These are phyloP conservation scores for Heliornis fulica DNA, from an alignment of 2,113 vertebrate genomes.

Conservation along the genomic window DNA sequence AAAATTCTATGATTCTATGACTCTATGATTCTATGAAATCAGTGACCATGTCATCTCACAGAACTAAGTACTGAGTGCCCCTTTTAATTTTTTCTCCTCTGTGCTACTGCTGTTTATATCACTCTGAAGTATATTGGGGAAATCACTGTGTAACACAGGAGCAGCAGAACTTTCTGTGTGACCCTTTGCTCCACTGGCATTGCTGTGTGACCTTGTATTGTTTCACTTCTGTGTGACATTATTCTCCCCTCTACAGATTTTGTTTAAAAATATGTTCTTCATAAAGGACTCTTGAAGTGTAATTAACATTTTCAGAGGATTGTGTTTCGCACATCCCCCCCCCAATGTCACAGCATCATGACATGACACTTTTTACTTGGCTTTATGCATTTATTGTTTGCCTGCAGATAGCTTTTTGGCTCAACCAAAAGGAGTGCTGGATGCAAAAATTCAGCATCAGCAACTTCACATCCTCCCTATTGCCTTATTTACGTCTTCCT, in stretches of 20 bases:
- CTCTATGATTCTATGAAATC: too few relatives aligned
- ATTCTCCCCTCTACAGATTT: background rate
- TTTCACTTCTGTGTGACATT: background rate
- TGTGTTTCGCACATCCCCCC: background rate
- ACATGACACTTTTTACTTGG: background rate
- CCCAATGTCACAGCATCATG: background rate
- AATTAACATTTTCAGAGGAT: background rate
- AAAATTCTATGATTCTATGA: too few relatives aligned
- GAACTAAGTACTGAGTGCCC: background rate
- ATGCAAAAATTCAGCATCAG: constrained; percentile 9
- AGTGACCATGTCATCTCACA: accelerated
- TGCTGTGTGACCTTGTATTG: background rate
- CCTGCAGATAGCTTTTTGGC: constrained; percentile 19
- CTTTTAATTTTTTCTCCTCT: background rate
- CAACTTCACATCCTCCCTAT: background rate
- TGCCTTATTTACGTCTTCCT: constrained; percentile 5
- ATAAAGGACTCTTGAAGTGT: background rate
- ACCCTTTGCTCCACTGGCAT: background rate
- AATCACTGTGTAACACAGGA: background rate
- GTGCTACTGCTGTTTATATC: background rate
- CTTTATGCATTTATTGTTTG: constrained; percentile 3
- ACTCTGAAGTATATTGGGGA: background rate
- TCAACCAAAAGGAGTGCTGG: background rate
- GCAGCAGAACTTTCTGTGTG: background rate
- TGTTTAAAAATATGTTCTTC: background rate